These are phyloP conservation scores for Machimus rusticus DNA, from an alignment of 2,888 invertebrate species.

Conservation along the genomic window DNA sequence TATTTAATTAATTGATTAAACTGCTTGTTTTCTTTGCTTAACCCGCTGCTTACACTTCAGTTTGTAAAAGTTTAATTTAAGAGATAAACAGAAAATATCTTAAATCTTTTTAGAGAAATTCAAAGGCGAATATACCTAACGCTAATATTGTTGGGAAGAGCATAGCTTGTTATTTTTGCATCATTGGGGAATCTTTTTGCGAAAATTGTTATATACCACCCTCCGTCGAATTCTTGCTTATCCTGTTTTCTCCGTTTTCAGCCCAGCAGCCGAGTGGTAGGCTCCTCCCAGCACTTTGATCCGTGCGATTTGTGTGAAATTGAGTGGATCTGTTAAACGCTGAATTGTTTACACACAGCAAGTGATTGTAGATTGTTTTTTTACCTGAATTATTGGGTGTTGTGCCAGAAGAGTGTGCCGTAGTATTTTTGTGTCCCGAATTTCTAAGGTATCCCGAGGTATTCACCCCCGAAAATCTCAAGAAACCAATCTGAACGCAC, in stretches of 20 bases:
- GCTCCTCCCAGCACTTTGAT: not conserved
- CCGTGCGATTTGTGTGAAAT: not conserved
- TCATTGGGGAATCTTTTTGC: not conserved
- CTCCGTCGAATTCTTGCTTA: not conserved
- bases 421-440: not conserved
- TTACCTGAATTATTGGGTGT: not conserved
- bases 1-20: no score
- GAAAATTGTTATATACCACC: not conserved
- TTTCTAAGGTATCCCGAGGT: not conserved
- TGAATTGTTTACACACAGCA: not conserved
- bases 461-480: constrained; percentile 5
- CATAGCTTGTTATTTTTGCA: not conserved
- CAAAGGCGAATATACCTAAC: no score
- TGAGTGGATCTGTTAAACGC: not conserved
- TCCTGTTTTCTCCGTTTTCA: not conserved
- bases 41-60: no score
- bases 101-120: no score
- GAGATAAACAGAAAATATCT: no score
- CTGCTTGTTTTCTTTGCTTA: no score
- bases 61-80: no score
- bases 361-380: not conserved
- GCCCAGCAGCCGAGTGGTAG: not conserved
- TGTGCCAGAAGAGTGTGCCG: not conserved
- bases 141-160: no score
- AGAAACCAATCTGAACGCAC: constrained; percentile 32